Percentiles rank a stretch among this genome's conserved stretches.
These are phyloP conservation scores for Crotalus tigris DNA, from an alignment of 2,113 vertebrate species.

Conservation along the genomic window DNA sequence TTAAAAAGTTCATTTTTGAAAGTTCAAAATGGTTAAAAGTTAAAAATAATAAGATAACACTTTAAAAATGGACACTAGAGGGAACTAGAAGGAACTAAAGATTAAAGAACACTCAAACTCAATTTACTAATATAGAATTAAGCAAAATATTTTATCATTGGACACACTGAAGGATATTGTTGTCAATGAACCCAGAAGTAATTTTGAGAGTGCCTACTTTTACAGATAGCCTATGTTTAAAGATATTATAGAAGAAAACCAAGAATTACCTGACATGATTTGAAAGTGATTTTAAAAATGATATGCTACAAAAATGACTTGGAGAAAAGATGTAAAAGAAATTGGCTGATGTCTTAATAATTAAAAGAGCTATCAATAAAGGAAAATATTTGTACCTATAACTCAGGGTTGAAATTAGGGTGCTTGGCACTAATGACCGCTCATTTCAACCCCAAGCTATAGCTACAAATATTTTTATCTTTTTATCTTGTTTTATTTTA, in stretches of 20 bases:
- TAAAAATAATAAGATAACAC: not conserved
- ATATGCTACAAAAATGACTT: not conserved
- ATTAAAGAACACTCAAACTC: not conserved
- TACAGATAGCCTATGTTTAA: not conserved
- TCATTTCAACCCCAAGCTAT: not conserved
- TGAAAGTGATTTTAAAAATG: not conserved
- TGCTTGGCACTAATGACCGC: not conserved
- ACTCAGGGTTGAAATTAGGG: not conserved
- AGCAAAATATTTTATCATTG: not conserved
- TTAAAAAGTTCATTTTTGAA: not conserved
- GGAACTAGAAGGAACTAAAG: not conserved
- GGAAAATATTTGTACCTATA: not conserved
- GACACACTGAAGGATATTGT: not conserved
- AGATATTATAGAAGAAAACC: not conserved
- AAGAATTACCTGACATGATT: not conserved
- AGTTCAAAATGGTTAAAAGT: not conserved
- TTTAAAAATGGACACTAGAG: not conserved
- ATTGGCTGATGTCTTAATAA: not conserved
- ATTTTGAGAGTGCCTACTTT: not conserved
- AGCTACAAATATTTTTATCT: not conserved
- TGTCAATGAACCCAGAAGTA: not conserved
- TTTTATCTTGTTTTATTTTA: not conserved
- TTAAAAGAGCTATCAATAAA: not conserved
- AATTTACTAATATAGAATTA: not conserved
- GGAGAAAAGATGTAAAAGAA: not conserved